phyloP scores from a whole-genome alignment of 2,888 invertebrate species.

The Oithona nana region DNA sequence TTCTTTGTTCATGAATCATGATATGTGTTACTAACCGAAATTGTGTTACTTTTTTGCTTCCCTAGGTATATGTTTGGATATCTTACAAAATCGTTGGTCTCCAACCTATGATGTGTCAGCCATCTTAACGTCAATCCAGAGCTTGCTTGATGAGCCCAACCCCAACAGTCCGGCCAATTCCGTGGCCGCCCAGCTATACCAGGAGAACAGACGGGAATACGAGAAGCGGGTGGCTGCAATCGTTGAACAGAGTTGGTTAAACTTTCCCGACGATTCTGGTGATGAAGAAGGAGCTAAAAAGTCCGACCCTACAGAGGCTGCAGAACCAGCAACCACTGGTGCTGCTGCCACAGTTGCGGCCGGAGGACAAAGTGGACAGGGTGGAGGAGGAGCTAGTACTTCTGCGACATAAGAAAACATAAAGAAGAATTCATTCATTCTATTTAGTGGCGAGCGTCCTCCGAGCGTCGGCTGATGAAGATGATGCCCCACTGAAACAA shows the following conservation, averaged over 20 bases:
- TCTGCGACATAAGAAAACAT: no score
- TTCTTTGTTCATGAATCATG: neutral
- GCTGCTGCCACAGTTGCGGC: neutral
- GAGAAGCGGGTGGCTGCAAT: slow-evolving; percentile 98
- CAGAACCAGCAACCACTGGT: neutral
- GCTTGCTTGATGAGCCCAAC: slow-evolving; percentile 96
- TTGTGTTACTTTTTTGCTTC: no score
- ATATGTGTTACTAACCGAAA: no score
- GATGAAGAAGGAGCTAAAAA: neutral
- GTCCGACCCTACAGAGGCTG: neutral
- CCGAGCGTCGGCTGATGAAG: no score
- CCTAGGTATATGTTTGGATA: slow-evolving; percentile 79
- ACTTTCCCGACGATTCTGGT: slow-evolving; percentile 7
- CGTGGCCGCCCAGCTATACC: slow-evolving; percentile 96
- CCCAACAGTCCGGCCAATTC: slow-evolving; percentile 99
- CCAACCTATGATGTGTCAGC: slow-evolving; percentile 99
- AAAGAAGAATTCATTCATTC: no score
- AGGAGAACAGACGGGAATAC: slow-evolving; percentile 96
- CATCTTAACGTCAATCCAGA: slow-evolving; percentile 99
- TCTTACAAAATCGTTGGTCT: slow-evolving; percentile 98
- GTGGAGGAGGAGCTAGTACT: no score
- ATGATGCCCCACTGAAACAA: no score
- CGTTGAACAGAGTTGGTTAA: slow-evolving; percentile 87
- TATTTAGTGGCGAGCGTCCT: no score
- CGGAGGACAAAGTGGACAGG: no score